Percentiles rank a stretch among this genome's conserved stretches.
Evolutionary conservation across 53 echinoderm and acorn worm species (phyloP).

Genomic region (Hippasteria phrygiana): DNA sequence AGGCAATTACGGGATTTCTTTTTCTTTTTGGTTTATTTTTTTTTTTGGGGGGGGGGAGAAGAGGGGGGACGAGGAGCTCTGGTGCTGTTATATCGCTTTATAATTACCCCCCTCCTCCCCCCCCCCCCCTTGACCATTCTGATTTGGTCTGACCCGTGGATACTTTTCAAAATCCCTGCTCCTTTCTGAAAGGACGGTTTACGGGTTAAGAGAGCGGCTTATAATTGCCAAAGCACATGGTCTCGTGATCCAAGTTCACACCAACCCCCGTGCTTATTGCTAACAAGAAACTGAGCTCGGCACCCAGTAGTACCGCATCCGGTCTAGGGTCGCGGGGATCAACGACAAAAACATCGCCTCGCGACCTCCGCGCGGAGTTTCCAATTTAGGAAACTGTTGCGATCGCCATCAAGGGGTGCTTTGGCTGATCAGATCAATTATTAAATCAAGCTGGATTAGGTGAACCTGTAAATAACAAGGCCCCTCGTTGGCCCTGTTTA

Average conservation of each 20-base stretch:
- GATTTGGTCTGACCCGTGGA: too few species aligned
- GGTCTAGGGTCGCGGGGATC: constrained; percentile 36
- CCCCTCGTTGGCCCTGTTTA: constrained; percentile 3
- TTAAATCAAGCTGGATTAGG: constrained; percentile 62
- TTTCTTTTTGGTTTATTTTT: too few species aligned
- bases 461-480: constrained; percentile 57
- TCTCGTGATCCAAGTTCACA: not conserved
- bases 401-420: constrained; percentile 15
- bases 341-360: constrained; percentile 53
- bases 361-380: constrained; percentile 39
- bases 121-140: too few species aligned
- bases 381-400: constrained; percentile 46
- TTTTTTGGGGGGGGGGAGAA: too few species aligned
- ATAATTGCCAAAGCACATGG: constrained; percentile 52
- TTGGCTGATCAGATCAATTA: constrained; percentile 52
- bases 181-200: not conserved
- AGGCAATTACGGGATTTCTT: too few species aligned
- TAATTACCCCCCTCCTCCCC: too few species aligned
- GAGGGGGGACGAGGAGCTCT: too few species aligned
- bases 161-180: not conserved
- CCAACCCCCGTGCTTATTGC: not conserved
- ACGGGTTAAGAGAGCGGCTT: constrained; percentile 1
- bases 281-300: constrained; percentile 45
- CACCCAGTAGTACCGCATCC: constrained; percentile 41
- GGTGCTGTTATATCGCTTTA: too few species aligned